A percentile compares a stretch with the other conserved stretches of the same genome.
Conservation (phyloP, 2,797 vertebrate genomes). For the Limnodromus scolopaceus region DNA sequence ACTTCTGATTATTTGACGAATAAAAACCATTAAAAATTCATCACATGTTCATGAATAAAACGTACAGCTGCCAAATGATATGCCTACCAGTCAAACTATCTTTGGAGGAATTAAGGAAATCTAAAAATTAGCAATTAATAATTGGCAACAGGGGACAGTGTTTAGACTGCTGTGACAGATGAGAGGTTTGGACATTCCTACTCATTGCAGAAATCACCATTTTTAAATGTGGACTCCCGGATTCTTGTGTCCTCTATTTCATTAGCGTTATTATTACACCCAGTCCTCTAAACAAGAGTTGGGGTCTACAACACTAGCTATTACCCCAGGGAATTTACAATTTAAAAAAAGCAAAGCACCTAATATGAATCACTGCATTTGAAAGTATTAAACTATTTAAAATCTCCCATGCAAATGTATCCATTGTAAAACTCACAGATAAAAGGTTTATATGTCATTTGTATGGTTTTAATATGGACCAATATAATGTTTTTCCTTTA, state of each 20-base stretch:
- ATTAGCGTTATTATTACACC: background rate
- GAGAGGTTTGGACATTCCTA: background rate
- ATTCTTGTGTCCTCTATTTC: background rate
- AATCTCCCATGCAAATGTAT: background rate
- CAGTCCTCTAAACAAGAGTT: background rate
- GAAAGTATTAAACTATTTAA: background rate
- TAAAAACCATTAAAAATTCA: background rate
- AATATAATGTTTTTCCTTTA: background rate
- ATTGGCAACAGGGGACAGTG: background rate
- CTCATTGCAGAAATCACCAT: background rate
- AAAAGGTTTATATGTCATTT: background rate
- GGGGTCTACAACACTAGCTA: background rate
- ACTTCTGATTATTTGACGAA: conserved; percentile 22
- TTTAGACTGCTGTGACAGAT: background rate
- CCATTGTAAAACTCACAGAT: background rate
- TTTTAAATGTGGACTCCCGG: background rate
- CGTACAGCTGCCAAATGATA: background rate
- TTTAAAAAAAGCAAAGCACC: background rate
- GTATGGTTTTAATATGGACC: background rate
- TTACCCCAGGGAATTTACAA: background rate
- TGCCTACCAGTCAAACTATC: background rate
- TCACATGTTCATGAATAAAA: background rate
- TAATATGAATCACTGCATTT: background rate
- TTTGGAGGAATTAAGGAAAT: conserved; percentile 7
- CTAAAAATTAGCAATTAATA: background rate